These are phyloP conservation scores for Uloborus diversus DNA, from an alignment of 1,140 invertebrate species.

Conservation along the genomic window DNA sequence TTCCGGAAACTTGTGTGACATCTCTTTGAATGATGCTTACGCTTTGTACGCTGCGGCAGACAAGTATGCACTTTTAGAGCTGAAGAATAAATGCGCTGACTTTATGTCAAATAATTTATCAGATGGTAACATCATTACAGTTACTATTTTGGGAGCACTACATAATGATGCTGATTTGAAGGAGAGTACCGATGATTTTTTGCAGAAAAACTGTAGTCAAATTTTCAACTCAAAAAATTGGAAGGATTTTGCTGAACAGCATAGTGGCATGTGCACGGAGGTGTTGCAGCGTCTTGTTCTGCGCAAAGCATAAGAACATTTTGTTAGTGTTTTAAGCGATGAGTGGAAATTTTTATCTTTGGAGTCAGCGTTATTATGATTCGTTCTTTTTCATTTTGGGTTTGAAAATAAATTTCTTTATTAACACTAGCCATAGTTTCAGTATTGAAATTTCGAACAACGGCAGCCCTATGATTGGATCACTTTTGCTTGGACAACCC, in stretches of 20 bases:
- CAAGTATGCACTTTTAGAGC: background rate
- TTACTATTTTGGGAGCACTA: background rate
- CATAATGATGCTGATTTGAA: background rate
- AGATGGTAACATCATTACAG: background rate
- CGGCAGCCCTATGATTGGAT: too few species aligned
- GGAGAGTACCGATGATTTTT: background rate
- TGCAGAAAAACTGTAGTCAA: background rate
- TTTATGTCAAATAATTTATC: background rate
- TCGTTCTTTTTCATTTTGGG: too few species aligned
- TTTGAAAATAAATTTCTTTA: too few species aligned
- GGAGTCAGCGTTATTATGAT: too few species aligned
- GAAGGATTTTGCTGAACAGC: background rate
- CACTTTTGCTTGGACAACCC: too few species aligned
- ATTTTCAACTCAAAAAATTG: background rate
- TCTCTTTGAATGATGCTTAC: background rate
- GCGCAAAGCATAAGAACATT: too few species aligned
- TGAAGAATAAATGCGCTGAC: background rate
- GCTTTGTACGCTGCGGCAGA: background rate
- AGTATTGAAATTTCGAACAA: too few species aligned
- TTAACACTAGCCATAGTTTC: too few species aligned
- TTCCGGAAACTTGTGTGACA: background rate
- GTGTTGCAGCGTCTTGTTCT: too few species aligned
- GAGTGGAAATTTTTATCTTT: too few species aligned
- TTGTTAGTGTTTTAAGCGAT: too few species aligned
- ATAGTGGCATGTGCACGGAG: too few species aligned